phyloP scores from a whole-genome alignment of 92 coral and sea anemone genomes.

The Porites rus region DNA sequence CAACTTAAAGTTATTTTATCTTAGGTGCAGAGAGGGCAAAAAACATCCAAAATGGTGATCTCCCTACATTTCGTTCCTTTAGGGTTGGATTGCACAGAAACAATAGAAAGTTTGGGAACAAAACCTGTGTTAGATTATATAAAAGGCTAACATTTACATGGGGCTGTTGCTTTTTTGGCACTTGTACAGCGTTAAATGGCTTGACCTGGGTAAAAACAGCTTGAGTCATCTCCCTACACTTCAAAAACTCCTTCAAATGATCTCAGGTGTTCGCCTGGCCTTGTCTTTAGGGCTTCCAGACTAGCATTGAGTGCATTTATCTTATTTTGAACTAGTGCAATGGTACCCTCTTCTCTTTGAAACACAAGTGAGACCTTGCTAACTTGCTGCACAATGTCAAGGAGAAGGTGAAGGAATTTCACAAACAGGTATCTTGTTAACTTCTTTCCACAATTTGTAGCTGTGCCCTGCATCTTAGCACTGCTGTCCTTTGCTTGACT shows the following conservation, averaged over 20 bases:
- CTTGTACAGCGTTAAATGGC: too few relatives aligned
- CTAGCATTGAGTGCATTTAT: slow-evolving; percentile 20
- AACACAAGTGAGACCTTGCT: slow-evolving; percentile 17
- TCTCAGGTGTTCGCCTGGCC: slow-evolving; percentile 14
- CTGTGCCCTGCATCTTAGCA: slow-evolving; percentile 37
- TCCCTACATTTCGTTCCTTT: too few relatives aligned
- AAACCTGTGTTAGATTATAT: too few relatives aligned
- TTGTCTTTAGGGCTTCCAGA: slow-evolving; percentile 13
- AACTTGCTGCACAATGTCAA: slow-evolving; percentile 15
- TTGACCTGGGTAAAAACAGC: too few relatives aligned
- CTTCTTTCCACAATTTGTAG: slow-evolving; percentile 27
- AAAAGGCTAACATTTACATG: too few relatives aligned
- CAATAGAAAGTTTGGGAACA: too few relatives aligned
- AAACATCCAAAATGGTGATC: too few relatives aligned
- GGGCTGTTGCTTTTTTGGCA: too few relatives aligned
- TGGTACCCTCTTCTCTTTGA: slow-evolving; percentile 6
- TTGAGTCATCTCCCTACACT: too few relatives aligned
- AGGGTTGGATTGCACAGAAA: too few relatives aligned
- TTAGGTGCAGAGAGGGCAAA: too few relatives aligned
- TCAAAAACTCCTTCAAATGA: not conserved
- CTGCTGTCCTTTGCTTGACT: slow-evolving; percentile 35
- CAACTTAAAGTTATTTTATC: too few relatives aligned
- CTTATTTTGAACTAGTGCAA: slow-evolving; percentile 4
- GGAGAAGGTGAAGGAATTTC: slow-evolving; percentile 35
- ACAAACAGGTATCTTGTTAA: slow-evolving; percentile 21